Evolutionary conservation across 53 echinoderm and acorn worm species (phyloP).

Genomic region (Crossaster papposus): DNA sequence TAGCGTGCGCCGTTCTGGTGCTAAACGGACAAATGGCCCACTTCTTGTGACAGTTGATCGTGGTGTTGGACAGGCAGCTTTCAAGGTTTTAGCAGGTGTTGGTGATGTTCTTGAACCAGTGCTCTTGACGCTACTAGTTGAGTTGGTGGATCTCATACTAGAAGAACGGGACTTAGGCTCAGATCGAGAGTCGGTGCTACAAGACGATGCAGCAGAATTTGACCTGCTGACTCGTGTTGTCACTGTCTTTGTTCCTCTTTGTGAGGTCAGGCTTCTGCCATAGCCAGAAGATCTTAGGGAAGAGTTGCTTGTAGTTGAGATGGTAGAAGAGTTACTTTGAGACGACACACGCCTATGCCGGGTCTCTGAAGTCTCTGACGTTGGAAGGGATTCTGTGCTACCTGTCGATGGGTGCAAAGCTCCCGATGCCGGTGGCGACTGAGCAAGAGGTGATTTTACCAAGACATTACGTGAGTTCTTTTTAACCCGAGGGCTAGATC

Average conservation of each 20-base stretch:
- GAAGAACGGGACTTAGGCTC: constrained; percentile 28
- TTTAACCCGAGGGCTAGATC: constrained; percentile 30
- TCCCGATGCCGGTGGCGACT: constrained; percentile 1
- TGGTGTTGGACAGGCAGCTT: neutral
- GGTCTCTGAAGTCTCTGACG: constrained; percentile 34
- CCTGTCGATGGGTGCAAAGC: neutral
- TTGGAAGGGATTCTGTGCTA: constrained; percentile 35
- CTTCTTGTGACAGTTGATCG: constrained; percentile 3
- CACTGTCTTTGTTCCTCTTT: neutral
- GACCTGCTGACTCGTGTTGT: constrained; percentile 33
- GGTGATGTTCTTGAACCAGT: constrained; percentile 30
- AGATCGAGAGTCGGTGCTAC: constrained; percentile 33
- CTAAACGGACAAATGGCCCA: constrained; percentile 51
- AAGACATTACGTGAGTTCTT: neutral
- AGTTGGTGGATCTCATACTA: constrained; percentile 35
- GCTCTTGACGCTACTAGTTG: constrained; percentile 37
- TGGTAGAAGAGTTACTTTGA: constrained; percentile 47
- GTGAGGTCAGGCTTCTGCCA: constrained; percentile 6
- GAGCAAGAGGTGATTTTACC: neutral
- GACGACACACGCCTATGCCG: constrained; percentile 40
- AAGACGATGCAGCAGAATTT: constrained; percentile 27
- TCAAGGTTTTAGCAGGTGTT: neutral
- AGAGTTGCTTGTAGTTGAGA: constrained; percentile 48
- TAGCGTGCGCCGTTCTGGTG: constrained; percentile 64
- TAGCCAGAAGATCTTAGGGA: constrained; percentile 12